A percentile compares a stretch with the other conserved stretches of the same genome.
Conservation (phyloP, 2,888 invertebrate genomes). For the Melanophora roralis region DNA sequence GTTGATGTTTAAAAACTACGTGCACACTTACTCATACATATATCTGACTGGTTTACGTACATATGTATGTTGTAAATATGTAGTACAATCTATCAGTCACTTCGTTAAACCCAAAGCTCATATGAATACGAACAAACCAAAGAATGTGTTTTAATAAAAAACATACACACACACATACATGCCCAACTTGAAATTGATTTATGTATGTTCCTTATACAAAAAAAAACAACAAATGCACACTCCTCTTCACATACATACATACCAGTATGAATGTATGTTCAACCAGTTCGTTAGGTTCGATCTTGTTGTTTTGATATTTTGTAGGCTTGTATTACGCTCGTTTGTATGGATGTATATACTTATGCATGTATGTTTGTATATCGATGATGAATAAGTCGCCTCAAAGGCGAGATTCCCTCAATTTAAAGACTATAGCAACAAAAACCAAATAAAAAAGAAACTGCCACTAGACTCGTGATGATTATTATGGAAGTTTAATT, state of each 20-base stretch:
- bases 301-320: conserved; percentile 24
- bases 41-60: background rate
- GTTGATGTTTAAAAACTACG: background rate
- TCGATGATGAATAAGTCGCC: conserved; percentile 58
- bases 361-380: conserved; percentile 25
- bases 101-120: background rate
- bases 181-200: conserved; percentile 24
- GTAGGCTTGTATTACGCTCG: no score
- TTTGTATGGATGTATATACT: no score
- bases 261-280: background rate
- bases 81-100: background rate
- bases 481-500: conserved; percentile 1
- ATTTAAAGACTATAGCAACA: conserved; percentile 27
- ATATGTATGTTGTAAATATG: background rate
- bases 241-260: background rate
- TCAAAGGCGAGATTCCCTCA: conserved; percentile 61
- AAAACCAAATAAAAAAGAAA: background rate
- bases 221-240: background rate
- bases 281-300: conserved; percentile 12
- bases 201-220: no score
- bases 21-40: background rate
- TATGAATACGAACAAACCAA: background rate
- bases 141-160: conserved; percentile 38
- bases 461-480: conserved; percentile 45
- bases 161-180: no score